A percentile compares a stretch with the other conserved stretches of the same genome.
Evolutionary conservation across 2,797 vertebrate species (phyloP).

Genomic region (Halcyon leucocephala): DNA sequence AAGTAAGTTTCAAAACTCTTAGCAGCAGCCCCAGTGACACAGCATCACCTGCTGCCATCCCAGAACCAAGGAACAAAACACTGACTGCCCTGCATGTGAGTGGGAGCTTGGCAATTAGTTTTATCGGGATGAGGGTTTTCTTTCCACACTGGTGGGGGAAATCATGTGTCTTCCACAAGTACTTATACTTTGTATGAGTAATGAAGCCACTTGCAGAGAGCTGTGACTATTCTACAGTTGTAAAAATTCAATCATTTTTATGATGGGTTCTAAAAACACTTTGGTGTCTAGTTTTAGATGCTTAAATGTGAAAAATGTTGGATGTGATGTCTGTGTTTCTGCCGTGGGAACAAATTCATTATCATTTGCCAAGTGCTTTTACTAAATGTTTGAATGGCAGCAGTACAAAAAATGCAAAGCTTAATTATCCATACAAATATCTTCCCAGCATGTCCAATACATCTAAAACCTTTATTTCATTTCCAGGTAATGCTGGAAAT

Average conservation of each 20-base stretch:
- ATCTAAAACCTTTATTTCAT: neutral
- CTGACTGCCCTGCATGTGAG: neutral
- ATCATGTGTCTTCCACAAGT: neutral
- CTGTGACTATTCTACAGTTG: neutral
- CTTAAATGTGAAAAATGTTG: neutral
- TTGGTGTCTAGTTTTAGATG: conserved; percentile 19
- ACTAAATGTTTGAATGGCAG: neutral
- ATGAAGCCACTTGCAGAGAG: conserved; percentile 1
- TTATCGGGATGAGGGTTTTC: neutral
- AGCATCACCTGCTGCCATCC: neutral
- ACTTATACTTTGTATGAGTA: neutral
- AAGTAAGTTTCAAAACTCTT: neutral
- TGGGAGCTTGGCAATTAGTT: neutral
- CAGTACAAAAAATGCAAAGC: neutral
- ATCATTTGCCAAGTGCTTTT: neutral
- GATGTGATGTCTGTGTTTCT: neutral
- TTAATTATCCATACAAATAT: neutral
- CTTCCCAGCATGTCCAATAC: neutral
- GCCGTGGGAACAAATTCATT: neutral
- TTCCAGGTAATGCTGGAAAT: neutral
- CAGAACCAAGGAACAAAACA: neutral
- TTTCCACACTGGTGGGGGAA: neutral
- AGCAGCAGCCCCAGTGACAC: neutral
- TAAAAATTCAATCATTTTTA: conserved; percentile 26
- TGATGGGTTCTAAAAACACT: neutral